Conservation (phyloP, 2,888 invertebrate genomes). For the Drosophila multiciliata region DNA sequence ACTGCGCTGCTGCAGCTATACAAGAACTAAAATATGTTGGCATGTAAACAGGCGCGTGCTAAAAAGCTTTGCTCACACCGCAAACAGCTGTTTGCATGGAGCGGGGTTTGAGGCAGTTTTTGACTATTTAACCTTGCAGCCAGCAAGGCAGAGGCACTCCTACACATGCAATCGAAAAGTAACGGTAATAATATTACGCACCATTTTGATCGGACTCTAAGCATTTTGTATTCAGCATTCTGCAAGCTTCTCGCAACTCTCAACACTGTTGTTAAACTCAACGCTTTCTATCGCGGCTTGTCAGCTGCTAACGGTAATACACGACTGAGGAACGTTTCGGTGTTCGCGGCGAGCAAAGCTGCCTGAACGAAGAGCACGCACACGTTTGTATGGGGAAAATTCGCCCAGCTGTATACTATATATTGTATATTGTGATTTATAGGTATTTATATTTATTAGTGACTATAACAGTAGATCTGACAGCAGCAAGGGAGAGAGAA, state of each 20-base stretch:
- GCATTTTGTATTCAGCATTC: conserved; percentile 72
- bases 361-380: conserved; percentile 29
- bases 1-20: conserved; percentile 14
- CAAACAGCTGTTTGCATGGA: conserved; percentile 65
- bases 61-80: conserved; percentile 52
- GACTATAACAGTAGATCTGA: conserved; percentile 49
- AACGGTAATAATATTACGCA: conserved; percentile 50
- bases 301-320: conserved; percentile 63
- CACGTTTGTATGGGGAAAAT: conserved; percentile 12
- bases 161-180: conserved; percentile 4
- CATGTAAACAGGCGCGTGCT: conserved; percentile 72
- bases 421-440: conserved; percentile 29
- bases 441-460: conserved; percentile 43
- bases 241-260: conserved; percentile 13
- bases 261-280: conserved; percentile 22
- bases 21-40: conserved; percentile 32
- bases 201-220: conserved; percentile 60
- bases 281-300: conserved; percentile 40
- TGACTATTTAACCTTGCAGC: conserved; percentile 38
- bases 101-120: conserved; percentile 4
- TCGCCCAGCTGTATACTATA: conserved; percentile 48
- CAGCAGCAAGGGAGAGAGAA: conserved; percentile 34
- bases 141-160: conserved; percentile 9
- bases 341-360: conserved; percentile 29
- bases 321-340: conserved; percentile 52